These are phyloP conservation scores for Nothobranchius furzeri DNA, from an alignment of 2,113 vertebrate genomes.

Conservation along the genomic window DNA sequence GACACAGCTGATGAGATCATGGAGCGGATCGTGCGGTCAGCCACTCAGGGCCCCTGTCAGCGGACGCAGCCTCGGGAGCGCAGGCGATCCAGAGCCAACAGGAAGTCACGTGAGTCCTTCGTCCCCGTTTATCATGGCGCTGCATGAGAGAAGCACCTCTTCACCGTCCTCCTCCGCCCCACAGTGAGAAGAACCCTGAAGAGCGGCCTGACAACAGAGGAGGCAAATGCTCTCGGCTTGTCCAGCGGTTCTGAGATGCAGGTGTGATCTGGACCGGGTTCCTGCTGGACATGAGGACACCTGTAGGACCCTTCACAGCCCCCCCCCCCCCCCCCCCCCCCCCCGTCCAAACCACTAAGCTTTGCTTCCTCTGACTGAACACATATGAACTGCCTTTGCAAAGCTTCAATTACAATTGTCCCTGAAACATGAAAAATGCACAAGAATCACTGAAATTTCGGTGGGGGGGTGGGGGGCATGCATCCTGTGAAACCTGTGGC, in stretches of 20 bases:
- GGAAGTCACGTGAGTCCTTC: conserved; percentile 89
- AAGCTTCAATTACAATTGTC: conserved; percentile 28
- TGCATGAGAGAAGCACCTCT: background rate
- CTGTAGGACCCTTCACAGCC: conserved; percentile 58
- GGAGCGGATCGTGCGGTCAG: conserved; percentile 96
- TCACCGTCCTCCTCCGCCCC: conserved; percentile 2
- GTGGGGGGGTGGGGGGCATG: background rate
- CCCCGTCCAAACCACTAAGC: conserved; percentile 57
- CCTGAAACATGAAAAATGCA: conserved; percentile 15
- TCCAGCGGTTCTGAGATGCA: conserved; percentile 91
- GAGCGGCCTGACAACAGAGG: conserved; percentile 91
- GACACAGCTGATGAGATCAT: conserved; percentile 97
- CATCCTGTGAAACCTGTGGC: conserved; percentile 24
- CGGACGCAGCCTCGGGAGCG: conserved; percentile 90
- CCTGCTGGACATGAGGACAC: conserved; percentile 38
- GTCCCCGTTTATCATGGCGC: background rate
- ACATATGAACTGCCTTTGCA: conserved; percentile 30
- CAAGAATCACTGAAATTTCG: conserved; percentile 9
- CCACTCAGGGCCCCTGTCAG: conserved; percentile 93
- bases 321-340: conserved; percentile 58
- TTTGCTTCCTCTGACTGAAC: conserved; percentile 46
- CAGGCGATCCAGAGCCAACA: conserved; percentile 90
- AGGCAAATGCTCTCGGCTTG: conserved; percentile 92
- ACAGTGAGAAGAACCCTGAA: conserved; percentile 95
- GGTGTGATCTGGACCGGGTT: conserved; percentile 75